phyloP scores from a whole-genome alignment of 2,113 vertebrate genomes.

The Smithornis capensis region DNA sequence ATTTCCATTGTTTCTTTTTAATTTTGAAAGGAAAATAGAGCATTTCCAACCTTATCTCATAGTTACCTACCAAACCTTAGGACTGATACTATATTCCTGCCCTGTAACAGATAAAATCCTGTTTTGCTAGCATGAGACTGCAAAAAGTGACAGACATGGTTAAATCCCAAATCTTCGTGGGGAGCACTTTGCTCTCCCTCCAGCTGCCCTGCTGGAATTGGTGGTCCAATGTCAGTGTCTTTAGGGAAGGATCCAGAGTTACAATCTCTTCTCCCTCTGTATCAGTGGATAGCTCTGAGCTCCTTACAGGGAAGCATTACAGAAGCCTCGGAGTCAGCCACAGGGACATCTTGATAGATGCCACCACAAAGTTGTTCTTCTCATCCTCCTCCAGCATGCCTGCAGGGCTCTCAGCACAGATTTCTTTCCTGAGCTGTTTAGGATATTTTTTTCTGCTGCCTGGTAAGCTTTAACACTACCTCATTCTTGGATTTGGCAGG shows the following conservation, averaged over 20 bases:
- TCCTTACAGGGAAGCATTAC: neutral
- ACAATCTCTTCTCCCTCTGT: accelerated
- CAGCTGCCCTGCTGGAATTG: neutral
- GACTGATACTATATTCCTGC: neutral
- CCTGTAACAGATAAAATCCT: neutral
- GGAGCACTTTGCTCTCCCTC: neutral
- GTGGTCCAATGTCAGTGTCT: neutral
- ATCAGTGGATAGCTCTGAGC: neutral
- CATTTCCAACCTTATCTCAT: neutral
- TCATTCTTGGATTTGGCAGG: neutral
- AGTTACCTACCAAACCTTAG: neutral
- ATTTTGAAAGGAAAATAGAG: neutral
- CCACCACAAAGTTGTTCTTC: neutral
- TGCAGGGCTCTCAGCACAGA: neutral
- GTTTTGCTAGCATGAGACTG: accelerated
- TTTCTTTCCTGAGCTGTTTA: neutral
- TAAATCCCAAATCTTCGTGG: neutral
- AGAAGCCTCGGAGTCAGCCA: neutral
- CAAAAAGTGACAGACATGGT: neutral
- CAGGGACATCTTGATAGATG: neutral
- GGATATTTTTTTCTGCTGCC: neutral
- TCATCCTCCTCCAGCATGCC: neutral
- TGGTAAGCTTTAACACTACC: neutral
- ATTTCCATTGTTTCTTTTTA: neutral
- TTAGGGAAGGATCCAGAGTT: neutral